Evolutionary conservation across 2,888 invertebrate genomes (phyloP).

Genomic region (Diadegma fenestrale): DNA sequence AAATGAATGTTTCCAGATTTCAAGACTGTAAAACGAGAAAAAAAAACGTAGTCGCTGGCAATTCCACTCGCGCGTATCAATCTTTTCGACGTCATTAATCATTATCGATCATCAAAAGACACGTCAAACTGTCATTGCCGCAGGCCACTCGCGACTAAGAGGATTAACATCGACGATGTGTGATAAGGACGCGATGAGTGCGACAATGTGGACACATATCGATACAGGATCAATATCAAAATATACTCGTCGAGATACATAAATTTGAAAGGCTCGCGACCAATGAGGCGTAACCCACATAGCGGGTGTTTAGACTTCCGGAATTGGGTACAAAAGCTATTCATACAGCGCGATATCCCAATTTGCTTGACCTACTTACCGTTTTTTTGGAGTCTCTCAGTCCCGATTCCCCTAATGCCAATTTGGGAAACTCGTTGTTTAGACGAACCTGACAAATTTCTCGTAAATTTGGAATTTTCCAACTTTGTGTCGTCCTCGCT

Average conservation of each 20-base stretch:
- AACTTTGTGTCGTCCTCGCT: neutral
- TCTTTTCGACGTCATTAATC: constrained; percentile 30
- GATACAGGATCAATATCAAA: constrained; percentile 23
- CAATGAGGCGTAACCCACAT: neutral
- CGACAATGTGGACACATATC: neutral
- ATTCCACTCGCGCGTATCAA: neutral
- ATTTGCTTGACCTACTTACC: constrained; percentile 3
- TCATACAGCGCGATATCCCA: neutral
- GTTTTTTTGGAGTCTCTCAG: neutral
- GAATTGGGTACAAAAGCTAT: constrained; percentile 2
- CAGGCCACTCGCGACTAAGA: constrained; percentile 6
- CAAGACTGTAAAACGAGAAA: neutral
- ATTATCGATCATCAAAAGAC: constrained; percentile 45
- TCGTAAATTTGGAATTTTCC: neutral
- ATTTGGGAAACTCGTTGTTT: neutral
- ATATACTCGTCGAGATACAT: neutral
- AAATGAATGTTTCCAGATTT: neutral
- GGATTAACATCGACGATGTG: constrained; percentile 3
- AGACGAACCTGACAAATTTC: neutral
- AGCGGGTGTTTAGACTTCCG: neutral
- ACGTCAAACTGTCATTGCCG: neutral
- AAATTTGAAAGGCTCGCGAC: neutral
- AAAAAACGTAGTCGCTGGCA: neutral
- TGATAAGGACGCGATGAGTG: neutral
- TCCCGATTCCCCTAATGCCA: neutral